Conservation (phyloP, 1,140 invertebrate genomes). For the Penaeus indicus region DNA sequence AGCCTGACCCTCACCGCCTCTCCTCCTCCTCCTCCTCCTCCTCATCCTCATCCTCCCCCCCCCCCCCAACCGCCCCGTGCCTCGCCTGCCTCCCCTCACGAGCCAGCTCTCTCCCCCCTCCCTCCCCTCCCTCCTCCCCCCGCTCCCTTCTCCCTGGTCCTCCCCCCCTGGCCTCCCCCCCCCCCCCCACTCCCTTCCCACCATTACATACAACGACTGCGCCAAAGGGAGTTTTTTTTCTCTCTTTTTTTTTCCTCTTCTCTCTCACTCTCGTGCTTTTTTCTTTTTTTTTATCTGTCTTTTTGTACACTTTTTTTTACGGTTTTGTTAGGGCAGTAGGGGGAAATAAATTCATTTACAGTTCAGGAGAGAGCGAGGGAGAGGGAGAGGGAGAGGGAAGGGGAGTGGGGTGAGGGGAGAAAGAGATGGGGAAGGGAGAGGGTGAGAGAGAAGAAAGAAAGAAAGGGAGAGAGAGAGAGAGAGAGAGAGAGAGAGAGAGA, state of each 20-base stretch:
- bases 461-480: too few species aligned
- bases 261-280: background rate
- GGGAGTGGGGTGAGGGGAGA: background rate
- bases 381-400: background rate
- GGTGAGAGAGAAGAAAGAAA: too few species aligned
- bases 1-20: too few species aligned
- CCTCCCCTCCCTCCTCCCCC: background rate
- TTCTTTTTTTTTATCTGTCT: background rate
- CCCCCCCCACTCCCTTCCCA: too few species aligned
- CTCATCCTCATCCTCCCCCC: too few species aligned
- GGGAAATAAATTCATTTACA: background rate
- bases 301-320: background rate
- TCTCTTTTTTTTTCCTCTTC: background rate
- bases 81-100: too few species aligned
- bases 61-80: too few species aligned
- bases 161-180: too few species aligned
- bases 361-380: background rate
- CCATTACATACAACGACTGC: too few species aligned
- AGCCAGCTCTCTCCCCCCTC: background rate
- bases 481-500: background rate
- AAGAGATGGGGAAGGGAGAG: background rate
- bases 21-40: too few species aligned
- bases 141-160: too few species aligned
- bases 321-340: background rate
- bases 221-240: background rate